A percentile compares a stretch with the other conserved stretches of the same genome.
These are phyloP conservation scores for Protomyctophum bolini DNA, from an alignment of 2,113 vertebrate species.

Conservation along the genomic window DNA sequence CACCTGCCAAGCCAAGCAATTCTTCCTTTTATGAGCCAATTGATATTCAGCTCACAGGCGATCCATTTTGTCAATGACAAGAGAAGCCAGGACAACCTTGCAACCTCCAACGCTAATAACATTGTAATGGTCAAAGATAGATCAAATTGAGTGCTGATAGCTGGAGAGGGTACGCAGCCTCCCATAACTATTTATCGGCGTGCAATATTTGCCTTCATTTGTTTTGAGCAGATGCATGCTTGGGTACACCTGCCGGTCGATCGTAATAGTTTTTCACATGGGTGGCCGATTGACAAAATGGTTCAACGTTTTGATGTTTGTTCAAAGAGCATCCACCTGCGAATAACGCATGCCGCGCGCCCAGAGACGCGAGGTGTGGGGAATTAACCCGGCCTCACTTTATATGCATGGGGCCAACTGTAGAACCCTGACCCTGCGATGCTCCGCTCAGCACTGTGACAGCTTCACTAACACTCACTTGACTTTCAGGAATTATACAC, in stretches of 20 bases:
- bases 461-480: slow-evolving; percentile 57
- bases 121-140: slow-evolving; percentile 72
- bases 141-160: slow-evolving; percentile 62
- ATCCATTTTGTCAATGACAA: slow-evolving; percentile 73
- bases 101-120: slow-evolving; percentile 71
- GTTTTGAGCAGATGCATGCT: slow-evolving; percentile 65
- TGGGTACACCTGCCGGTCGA: slow-evolving; percentile 59
- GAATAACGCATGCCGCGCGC: slow-evolving; percentile 22
- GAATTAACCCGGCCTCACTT: slow-evolving; percentile 20
- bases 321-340: slow-evolving; percentile 39
- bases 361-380: slow-evolving; percentile 14
- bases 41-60: slow-evolving; percentile 72
- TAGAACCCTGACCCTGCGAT: slow-evolving; percentile 46
- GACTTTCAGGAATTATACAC: slow-evolving; percentile 43
- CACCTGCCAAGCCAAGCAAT: slow-evolving; percentile 72
- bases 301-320: slow-evolving; percentile 42
- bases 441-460: slow-evolving; percentile 21
- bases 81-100: slow-evolving; percentile 71
- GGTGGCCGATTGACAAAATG: slow-evolving; percentile 57
- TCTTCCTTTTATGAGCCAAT: slow-evolving; percentile 75
- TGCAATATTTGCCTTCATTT: slow-evolving; percentile 69
- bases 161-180: slow-evolving; percentile 56
- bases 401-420: slow-evolving; percentile 41
- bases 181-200: slow-evolving; percentile 63
- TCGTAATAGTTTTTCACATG: slow-evolving; percentile 58